Percentiles rank a stretch among this genome's conserved stretches.
These are phyloP conservation scores for Rhodophaea formosa DNA, from an alignment of 2,888 invertebrate species.

Conservation along the genomic window DNA sequence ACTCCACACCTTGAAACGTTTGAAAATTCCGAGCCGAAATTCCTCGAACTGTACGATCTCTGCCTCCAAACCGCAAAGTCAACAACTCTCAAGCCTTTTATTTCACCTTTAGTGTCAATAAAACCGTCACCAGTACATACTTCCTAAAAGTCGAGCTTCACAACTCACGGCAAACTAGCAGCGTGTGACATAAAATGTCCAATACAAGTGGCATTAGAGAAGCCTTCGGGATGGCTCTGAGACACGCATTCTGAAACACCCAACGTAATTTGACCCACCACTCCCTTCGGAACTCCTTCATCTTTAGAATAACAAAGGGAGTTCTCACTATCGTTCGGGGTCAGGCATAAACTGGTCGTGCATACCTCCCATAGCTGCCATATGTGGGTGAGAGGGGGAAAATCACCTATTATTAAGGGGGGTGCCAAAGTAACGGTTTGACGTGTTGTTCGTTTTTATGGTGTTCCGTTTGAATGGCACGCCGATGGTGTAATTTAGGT, in stretches of 20 bases:
- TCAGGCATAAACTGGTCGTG: constrained; percentile 45
- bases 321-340: constrained; percentile 33
- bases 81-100: constrained; percentile 69
- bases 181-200: constrained; percentile 76
- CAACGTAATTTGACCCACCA: constrained; percentile 40
- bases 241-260: constrained; percentile 63
- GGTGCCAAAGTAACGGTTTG: constrained; percentile 75
- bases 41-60: constrained; percentile 18
- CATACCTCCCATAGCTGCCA: constrained; percentile 32
- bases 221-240: constrained; percentile 61
- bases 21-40: neutral
- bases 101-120: constrained; percentile 68
- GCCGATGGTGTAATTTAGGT: constrained; percentile 69
- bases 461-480: constrained; percentile 64
- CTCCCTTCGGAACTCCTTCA: constrained; percentile 26
- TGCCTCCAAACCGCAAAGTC: constrained; percentile 53
- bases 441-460: constrained; percentile 74
- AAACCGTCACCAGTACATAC: constrained; percentile 70
- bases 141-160: constrained; percentile 62
- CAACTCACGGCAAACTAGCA: constrained; percentile 63
- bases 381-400: constrained; percentile 56
- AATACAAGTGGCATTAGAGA: constrained; percentile 75
- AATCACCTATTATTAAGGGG: constrained; percentile 77
- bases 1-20: neutral
- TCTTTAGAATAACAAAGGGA: neutral